Percentiles rank a stretch among this genome's conserved stretches.
These are phyloP conservation scores for Oceanodroma tethys DNA, from an alignment of 2,113 vertebrate species.

Conservation along the genomic window DNA sequence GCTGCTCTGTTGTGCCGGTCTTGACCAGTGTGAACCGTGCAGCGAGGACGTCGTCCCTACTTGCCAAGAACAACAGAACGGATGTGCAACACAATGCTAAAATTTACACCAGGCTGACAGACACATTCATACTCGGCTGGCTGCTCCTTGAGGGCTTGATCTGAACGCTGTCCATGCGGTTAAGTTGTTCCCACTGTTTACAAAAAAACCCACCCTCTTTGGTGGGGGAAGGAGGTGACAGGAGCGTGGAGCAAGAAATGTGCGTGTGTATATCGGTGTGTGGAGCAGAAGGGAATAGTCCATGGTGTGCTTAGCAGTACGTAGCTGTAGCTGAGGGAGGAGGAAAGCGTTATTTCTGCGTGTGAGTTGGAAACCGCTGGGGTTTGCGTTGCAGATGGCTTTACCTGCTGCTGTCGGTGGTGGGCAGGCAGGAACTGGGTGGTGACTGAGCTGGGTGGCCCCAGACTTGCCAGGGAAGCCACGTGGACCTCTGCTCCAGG, in stretches of 20 bases:
- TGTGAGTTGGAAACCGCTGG: not conserved
- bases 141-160: not conserved
- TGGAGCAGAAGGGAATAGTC: not conserved
- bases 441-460: not conserved
- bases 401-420: rapidly evolving
- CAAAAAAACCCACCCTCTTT: not conserved
- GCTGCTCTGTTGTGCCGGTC: not conserved
- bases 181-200: not conserved
- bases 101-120: not conserved
- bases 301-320: not conserved
- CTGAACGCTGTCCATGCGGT: not conserved
- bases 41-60: rapidly evolving
- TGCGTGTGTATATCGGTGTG: not conserved
- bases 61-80: not conserved
- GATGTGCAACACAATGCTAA: not conserved
- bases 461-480: not conserved
- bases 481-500: not conserved
- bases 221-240: not conserved
- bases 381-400: not conserved
- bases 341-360: not conserved
- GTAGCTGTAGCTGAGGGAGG: not conserved
- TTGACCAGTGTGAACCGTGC: rapidly evolving
- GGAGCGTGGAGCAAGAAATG: not conserved
- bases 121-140: not conserved
- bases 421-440: not conserved